Evolutionary conservation across 2,888 invertebrate species (phyloP), one percentile per base, ranked within the genome.

Genomic region (Agonum fuliginosum): DNA sequence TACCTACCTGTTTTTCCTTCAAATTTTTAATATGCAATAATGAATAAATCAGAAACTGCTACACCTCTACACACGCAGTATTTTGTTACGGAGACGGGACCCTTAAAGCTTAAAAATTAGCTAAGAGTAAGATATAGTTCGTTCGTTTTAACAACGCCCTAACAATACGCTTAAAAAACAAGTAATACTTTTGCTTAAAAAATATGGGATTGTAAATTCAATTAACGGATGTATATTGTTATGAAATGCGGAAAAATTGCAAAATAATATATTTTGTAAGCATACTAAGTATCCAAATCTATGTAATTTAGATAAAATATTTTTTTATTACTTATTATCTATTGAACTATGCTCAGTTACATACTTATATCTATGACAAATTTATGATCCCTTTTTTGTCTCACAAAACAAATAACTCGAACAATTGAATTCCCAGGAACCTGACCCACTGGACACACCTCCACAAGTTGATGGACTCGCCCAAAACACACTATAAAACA

Each of bases 371-470:
- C 43, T n/a, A 12, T n/a, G 5, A 43, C 4, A 43, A 43, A 43
- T 54, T 27, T 62, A 62, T 62, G 30, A 62, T 62, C 58, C 17
- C 30, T 62, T 8, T 30, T 12, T 58, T 14, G 8, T 3, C 5
- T 17, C 46, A 27, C 54, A 14, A 65, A 62, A 62, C 41, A 37
- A 67, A 41, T 41, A 37, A 67, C 17, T 37, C 41, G 12, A 37
- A 41, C 41, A 67, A 67, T 67, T 67, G 27, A 65, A 34, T 37
- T 12, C 37, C n/a, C 12, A 67, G 67, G 67, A 67, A 41, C 37
- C 67, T 41, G 54, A 54, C 14, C 37, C 37, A 10, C 10, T 37
- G 37, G 41, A 19, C 24, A 67, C 20, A 6, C 27, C 30, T 24
- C 22, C 22, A 22, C 67, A 67, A 67, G 41, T n/a, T 22, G 67